Conservation (phyloP, 2,888 invertebrate genomes). For the Nomada fabriciana region DNA sequence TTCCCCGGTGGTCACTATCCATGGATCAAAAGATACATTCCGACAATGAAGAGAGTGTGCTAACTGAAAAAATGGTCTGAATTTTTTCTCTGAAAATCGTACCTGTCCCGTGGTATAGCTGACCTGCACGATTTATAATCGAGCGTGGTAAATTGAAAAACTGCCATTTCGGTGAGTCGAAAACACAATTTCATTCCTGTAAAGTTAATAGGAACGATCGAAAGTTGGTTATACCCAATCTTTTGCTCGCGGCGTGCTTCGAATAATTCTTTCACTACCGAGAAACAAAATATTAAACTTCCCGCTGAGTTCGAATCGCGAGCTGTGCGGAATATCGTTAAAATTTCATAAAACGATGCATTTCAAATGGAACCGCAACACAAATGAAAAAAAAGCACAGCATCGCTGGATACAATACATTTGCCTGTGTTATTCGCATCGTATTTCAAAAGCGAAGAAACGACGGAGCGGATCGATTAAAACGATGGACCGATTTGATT, state of each 20-base stretch:
- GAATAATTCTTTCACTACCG: not conserved
- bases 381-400: not conserved
- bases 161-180: not conserved
- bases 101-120: not conserved
- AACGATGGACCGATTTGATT: not conserved
- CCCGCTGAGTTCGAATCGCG: not conserved
- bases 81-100: not conserved
- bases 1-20: not conserved
- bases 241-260: not conserved
- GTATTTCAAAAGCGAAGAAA: not conserved
- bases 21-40: not conserved
- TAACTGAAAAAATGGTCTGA: not conserved
- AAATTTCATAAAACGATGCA: not conserved
- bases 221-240: constrained; percentile 1
- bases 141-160: not conserved
- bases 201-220: not conserved
- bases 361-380: too few relatives aligned
- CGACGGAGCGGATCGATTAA: not conserved
- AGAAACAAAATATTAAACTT: not conserved
- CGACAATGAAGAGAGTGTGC: not conserved
- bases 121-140: too few relatives aligned
- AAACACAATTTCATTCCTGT: not conserved
- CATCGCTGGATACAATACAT: too few relatives aligned
- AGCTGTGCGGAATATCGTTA: not conserved
- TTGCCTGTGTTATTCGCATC: not conserved